Evolutionary conservation across 2,888 invertebrate genomes (phyloP).

Genomic region (Petrophora chlorosata): DNA sequence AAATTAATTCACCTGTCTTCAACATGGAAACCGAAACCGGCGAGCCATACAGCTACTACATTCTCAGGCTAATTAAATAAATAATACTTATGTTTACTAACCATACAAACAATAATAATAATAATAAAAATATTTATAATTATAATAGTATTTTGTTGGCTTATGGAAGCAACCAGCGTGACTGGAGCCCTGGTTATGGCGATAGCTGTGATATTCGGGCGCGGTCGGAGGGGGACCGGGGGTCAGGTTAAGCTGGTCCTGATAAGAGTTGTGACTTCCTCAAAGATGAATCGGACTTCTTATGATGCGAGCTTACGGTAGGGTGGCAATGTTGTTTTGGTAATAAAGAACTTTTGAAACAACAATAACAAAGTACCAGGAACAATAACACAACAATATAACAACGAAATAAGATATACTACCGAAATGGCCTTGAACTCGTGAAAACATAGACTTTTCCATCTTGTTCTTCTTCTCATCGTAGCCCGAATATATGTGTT

Average conservation of each 20-base stretch:
- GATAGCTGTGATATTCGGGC: conserved; percentile 13
- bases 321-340: conserved; percentile 30
- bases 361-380: neutral
- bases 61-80: conserved; percentile 48
- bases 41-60: conserved; percentile 18
- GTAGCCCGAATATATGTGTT: too few relatives aligned
- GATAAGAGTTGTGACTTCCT: conserved; percentile 46
- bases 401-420: too few relatives aligned
- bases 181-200: conserved; percentile 25
- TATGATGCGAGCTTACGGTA: conserved; percentile 37
- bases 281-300: conserved; percentile 41
- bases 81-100: conserved; percentile 32
- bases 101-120: conserved; percentile 38
- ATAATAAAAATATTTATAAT: conserved; percentile 43
- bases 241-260: conserved; percentile 35
- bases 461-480: too few relatives aligned
- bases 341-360: conserved; percentile 2
- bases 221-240: conserved; percentile 19
- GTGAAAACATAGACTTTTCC: too few relatives aligned
- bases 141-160: too few relatives aligned
- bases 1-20: conserved; percentile 13
- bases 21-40: conserved; percentile 10
- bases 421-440: too few relatives aligned
- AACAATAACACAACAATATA: too few relatives aligned
- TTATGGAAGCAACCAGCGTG: conserved; percentile 27